Evolutionary conservation across 2,888 invertebrate genomes (phyloP), one percentile per base, ranked within the genome.

Genomic region (Ormyrus rosae): DNA sequence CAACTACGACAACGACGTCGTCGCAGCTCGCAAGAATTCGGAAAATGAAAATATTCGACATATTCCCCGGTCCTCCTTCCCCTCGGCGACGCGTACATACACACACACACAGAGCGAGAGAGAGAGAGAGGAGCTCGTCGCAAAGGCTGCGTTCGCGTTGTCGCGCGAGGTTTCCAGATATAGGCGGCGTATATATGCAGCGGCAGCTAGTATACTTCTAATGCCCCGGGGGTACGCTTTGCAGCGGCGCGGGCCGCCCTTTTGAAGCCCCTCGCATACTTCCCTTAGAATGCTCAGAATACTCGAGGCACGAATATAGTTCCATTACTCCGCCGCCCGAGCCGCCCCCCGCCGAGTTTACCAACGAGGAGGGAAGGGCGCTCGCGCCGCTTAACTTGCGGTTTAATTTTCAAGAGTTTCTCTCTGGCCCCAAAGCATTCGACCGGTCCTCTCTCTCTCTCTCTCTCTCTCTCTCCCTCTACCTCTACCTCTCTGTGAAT

Each of bases 221-320:
- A 83, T 86, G 84, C 84, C 87, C 85, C 74, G 84, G 78, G 86
- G 87, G 84, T 84, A 83, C 82, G 85, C 87, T 87, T 87, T 87
- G 85, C 78, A 11, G 48, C 50, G 51, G n/a, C 19, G 9, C 63
- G 53, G 7, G 11, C 45, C 58, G 84, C 85, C 85, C 85, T 84
- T 86, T 85, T 82, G 77, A 84, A 86, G 84, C 85, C 84, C 84
- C 74, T 84, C 84, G 86, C 86, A 86, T 87, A 86, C 86, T 86
- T 86, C 83, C 51, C 74, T 82, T 80, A 78, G 85, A 86, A 86
- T 86, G 86, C 86, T 86, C 85, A 84, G 86, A 85, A 85, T 87
- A 86, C 86, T 85, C 85, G 84, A 82, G 84, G 84, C 85, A 82
- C 83, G 63, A 71, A 58, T 81, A 75, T 81, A 78, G 75, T 76